Evolutionary conservation across 1,140 invertebrate genomes (phyloP), one percentile per base, ranked within the genome.

Genomic region (Micrasema minimum): DNA sequence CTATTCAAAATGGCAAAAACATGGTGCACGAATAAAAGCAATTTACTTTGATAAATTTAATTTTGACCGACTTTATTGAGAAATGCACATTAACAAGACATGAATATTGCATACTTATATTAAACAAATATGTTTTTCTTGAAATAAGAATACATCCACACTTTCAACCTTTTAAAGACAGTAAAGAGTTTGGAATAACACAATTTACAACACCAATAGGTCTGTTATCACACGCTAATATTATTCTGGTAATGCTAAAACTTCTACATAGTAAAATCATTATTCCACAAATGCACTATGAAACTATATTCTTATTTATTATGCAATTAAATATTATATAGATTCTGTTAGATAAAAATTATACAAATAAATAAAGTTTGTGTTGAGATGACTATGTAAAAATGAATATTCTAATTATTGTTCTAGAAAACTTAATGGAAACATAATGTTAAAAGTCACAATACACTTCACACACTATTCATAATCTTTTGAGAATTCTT

Each of bases 401-500:
- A 38, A 16, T 11, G 14, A 59, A 59, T 59, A 38, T 41, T 59
- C 31, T 59, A 41, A 59, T 59, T 31, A 31, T 31, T 59, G 55
- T 59, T 59, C 55, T 59, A 59, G 37, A 59, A 59, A 59, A 59
- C 55, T 59, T 59, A 59, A 59, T 59, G 62, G 46, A 66, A 66
- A 66, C 62, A 66, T 45, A 50, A 38, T 59, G 37, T 23, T 14
- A 22, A 59, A 59, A 59, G 37, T 59, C 31, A 38, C 55, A 59
- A 59, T 59, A 59, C 55, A 59, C 55, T 59, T 18, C 37, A 59
- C 48, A 35, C 59, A 59, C 65, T 45, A 38, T 81, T 95, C 91
- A 95, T 90, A 96, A 91, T 86, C 93, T 87, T 81, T 96, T 96
- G 51, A 96, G 85, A 74, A 92, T 92, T 82, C 93, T 88, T 79